Base-by-base conservation (phyloP, 2,797 vertebrate species). In the Enteromius argenteus region DNA sequence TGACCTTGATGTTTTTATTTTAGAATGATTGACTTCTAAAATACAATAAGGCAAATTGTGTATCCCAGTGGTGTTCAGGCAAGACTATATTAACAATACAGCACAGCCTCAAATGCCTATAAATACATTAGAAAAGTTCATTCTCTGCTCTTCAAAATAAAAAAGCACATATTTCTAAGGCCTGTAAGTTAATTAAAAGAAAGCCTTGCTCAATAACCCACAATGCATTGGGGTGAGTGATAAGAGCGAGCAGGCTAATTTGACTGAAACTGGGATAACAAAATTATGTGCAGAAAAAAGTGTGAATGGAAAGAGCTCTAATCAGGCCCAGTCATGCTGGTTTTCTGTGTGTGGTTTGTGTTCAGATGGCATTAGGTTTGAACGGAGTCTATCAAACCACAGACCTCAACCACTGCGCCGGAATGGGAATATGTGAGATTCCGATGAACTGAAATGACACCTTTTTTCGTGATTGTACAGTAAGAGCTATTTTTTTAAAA, bases 191-290 rank as follows among this genome's bases (percentile, higher is more conserved):
- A 79, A 88, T 89, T 89, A 88, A 86, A 89, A n/a, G 39, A 80
- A 84, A 73, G 21, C 30, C 79, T 32, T 60, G 56, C 64, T 86
- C 80, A 85, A 84, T 87, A 84, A 89, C 86, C 71, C 79, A 87
- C 84, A 86, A 84, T 85, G 30, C 89, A 91, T 81, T 89, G 77
- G 71, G 80, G 88, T 88, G 80, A 58, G 67, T 51, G 90, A 89
- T 92, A 90, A 93, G 87, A 77, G 81, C 42, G 17, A 74, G 46
- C 74, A 66, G 66, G 75, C 60, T 68, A 68, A 81, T 76, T 80
- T 84, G 80, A 80, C 79, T 62, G 53, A 84, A 86, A 81, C 37
- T 83, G 67, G 84, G 76, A 86, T 85, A 78, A 74, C 66, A 81
- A 71, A 80, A 84, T 79, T 39, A 71, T 80, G 66, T 64, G 56